A percentile compares a stretch with the other conserved stretches of the same genome.
These are phyloP conservation scores for Cynopterus sphinx DNA, from an alignment of 2,797 vertebrate genomes.

Conservation along the genomic window DNA sequence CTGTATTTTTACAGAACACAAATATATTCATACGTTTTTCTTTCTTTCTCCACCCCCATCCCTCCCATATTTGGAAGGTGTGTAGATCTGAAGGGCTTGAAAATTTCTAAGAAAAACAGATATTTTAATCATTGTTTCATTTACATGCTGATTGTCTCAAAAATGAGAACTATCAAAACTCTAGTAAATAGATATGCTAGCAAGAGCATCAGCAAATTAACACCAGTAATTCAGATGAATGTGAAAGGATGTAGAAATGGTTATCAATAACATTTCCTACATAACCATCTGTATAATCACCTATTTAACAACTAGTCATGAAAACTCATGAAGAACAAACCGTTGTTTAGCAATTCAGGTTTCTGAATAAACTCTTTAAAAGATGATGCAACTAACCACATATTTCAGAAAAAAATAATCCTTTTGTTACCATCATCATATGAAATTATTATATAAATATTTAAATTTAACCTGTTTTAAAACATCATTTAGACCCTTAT, in stretches of 20 bases:
- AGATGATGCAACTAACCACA: background rate
- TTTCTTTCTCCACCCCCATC: background rate
- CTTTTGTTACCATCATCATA: background rate
- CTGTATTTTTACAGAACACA: conserved; percentile 21
- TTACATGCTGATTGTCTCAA: background rate
- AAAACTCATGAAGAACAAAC: background rate
- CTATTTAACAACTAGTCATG: background rate
- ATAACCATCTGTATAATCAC: background rate
- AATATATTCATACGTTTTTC: background rate
- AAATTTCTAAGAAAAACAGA: background rate
- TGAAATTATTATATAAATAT: background rate
- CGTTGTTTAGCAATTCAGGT: background rate
- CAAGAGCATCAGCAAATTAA: background rate
- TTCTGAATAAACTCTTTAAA: background rate
- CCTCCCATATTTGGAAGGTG: background rate
- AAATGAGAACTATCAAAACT: background rate
- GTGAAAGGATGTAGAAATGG: background rate
- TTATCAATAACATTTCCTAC: background rate
- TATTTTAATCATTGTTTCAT: background rate
- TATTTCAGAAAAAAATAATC: background rate
- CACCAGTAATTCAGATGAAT: background rate
- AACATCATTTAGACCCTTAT: background rate
- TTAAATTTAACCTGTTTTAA: background rate
- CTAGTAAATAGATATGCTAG: background rate
- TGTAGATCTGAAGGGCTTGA: background rate